Conservation (phyloP, 2,888 invertebrate species). For the Chrysolina haemoptera region DNA sequence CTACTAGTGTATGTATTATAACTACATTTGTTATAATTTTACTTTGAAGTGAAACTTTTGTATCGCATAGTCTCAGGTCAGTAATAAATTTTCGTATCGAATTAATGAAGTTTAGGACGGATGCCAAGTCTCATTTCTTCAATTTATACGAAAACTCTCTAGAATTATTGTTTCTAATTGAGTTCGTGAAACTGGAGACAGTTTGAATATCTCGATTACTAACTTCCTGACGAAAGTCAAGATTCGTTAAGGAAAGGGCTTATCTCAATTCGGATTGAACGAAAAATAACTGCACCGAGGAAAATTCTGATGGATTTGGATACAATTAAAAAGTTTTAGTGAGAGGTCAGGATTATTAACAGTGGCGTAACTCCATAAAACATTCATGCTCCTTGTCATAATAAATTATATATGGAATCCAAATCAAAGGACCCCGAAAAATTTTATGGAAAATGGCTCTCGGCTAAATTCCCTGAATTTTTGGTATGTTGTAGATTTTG, state of each 20-base stretch:
- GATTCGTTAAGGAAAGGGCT: constrained; percentile 9
- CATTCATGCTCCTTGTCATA: too few relatives aligned
- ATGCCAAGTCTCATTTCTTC: constrained; percentile 3
- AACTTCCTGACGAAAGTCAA: constrained; percentile 1
- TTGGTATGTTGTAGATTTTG: too few relatives aligned
- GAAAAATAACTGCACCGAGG: constrained; percentile 2
- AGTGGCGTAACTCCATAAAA: background rate
- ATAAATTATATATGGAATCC: too few relatives aligned
- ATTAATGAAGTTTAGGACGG: background rate
- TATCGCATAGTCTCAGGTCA: background rate
- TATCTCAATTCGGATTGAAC: constrained; percentile 6
- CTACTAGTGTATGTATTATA: too few relatives aligned
- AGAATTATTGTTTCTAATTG: constrained; percentile 14
- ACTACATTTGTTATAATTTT: too few relatives aligned
- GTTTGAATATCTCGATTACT: constrained; percentile 7
- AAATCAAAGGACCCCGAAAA: too few relatives aligned
- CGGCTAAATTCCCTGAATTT: too few relatives aligned
- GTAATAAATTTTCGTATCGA: background rate
- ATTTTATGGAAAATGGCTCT: too few relatives aligned
- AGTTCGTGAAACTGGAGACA: background rate
- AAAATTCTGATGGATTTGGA: constrained; percentile 21
- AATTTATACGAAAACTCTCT: constrained; percentile 4
- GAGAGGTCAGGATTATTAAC: background rate
- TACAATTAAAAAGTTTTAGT: constrained; percentile 28
- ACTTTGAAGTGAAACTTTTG: background rate